Conservation (phyloP, 2,888 invertebrate species). For the Tubulanus polymorphus region DNA sequence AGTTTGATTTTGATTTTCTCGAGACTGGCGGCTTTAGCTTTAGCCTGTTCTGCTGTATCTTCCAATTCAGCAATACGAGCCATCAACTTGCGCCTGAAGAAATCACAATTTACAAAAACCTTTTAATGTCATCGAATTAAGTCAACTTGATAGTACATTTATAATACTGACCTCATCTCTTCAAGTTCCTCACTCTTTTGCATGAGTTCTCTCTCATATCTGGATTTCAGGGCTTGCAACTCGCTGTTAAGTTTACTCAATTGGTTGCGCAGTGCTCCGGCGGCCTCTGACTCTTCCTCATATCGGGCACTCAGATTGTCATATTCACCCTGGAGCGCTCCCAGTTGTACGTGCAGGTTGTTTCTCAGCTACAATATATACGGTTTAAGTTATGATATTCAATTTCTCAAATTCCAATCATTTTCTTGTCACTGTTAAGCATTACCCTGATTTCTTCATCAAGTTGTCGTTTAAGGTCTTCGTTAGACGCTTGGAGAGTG, state of each 20-base stretch:
- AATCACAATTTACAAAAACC: too few relatives aligned
- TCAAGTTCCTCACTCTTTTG: conserved; percentile 88
- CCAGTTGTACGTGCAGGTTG: conserved; percentile 44
- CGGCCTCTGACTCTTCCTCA: conserved; percentile 96
- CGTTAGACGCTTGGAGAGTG: conserved; percentile 40
- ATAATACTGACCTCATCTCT: conserved; percentile 57
- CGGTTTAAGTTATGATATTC: neutral
- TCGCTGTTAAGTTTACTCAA: conserved; percentile 87
- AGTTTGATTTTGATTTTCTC: conserved; percentile 98
- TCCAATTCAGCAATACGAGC: conserved; percentile 72
- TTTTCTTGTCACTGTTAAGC: neutral
- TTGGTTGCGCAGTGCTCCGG: conserved; percentile 93
- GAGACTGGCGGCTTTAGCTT: conserved; percentile 81
- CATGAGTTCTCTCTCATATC: conserved; percentile 90
- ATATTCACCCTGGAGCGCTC: conserved; percentile 47
- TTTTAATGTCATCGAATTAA: too few relatives aligned
- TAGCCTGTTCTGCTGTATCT: conserved; percentile 90
- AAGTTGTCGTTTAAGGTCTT: conserved; percentile 47
- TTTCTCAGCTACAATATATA: conserved; percentile 38
- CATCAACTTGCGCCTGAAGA: conserved; percentile 45
- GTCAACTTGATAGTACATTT: neutral
- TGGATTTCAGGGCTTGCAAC: conserved; percentile 80
- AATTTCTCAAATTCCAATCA: too few relatives aligned
- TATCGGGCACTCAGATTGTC: conserved; percentile 77
- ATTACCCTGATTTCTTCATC: conserved; percentile 51